phyloP scores from a whole-genome alignment of 1,140 invertebrate species.

The Brachionus sp. region DNA sequence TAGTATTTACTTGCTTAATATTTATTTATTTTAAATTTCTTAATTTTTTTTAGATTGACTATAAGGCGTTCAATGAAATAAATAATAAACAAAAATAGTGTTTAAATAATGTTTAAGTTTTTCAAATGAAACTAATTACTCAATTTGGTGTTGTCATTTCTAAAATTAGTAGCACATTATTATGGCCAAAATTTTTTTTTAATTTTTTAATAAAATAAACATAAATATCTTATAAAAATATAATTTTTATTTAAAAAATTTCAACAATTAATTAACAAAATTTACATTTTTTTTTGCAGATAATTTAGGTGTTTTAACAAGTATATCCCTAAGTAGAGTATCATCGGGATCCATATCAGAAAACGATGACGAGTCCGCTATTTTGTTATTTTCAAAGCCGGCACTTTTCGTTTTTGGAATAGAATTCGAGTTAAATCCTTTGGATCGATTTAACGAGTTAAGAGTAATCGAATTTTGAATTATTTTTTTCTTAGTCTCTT shows the following conservation, averaged over 20 bases:
- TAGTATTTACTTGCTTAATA: no score
- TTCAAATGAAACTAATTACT: no score
- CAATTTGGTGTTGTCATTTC: no score
- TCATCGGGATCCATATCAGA: conserved; percentile 43
- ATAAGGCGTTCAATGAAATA: no score
- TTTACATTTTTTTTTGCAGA: neutral
- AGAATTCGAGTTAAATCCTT: neutral
- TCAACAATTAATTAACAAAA: neutral
- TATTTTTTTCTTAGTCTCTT: neutral
- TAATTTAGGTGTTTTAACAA: conserved; percentile 9
- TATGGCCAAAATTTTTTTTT: no score
- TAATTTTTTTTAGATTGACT: no score
- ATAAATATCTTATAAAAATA: neutral
- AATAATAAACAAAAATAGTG: no score
- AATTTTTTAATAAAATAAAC: no score
- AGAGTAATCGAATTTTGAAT: neutral
- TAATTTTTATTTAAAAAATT: neutral
- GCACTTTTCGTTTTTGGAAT: neutral
- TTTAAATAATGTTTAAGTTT: no score
- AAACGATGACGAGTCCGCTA: neutral
- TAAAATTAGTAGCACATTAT: no score
- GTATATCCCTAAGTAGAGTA: neutral
- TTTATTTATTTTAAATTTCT: no score
- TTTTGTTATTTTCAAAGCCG: neutral
- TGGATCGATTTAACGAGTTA: neutral